A percentile compares a stretch with the other conserved stretches of the same genome.
Evolutionary conservation across 2,797 vertebrate species (phyloP).

Genomic region (Phaenicophaeus curvirostris): DNA sequence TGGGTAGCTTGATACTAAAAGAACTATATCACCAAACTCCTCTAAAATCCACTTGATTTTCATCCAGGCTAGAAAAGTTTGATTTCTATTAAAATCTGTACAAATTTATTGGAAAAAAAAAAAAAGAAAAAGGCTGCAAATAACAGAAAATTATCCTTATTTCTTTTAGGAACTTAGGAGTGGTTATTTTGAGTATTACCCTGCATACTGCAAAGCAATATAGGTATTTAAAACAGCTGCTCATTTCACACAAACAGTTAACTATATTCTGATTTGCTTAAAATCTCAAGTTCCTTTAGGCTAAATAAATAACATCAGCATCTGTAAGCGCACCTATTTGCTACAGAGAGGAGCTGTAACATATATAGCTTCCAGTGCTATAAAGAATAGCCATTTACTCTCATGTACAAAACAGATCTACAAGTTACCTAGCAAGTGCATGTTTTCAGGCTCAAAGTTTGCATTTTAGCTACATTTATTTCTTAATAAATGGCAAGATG

Average conservation of each 20-base stretch:
- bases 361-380: neutral
- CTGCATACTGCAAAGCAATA: neutral
- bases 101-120: accelerated
- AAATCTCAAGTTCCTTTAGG: neutral
- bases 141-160: neutral
- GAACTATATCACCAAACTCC: neutral
- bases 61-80: neutral
- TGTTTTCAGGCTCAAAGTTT: neutral
- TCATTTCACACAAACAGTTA: neutral
- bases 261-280: neutral
- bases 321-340: neutral
- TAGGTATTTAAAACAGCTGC: neutral
- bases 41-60: neutral
- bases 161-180: neutral
- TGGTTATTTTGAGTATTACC: neutral
- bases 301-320: neutral
- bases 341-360: too few relatives aligned
- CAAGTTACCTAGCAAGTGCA: neutral
- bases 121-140: neutral
- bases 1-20: neutral
- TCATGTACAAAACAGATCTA: neutral
- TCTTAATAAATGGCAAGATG: neutral
- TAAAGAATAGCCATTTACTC: neutral
- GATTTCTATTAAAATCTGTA: neutral
- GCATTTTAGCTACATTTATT: neutral